Evolutionary conservation across 2,888 invertebrate species (phyloP), one percentile per base, ranked within the genome.

Genomic region (Agrotis ipsilon): DNA sequence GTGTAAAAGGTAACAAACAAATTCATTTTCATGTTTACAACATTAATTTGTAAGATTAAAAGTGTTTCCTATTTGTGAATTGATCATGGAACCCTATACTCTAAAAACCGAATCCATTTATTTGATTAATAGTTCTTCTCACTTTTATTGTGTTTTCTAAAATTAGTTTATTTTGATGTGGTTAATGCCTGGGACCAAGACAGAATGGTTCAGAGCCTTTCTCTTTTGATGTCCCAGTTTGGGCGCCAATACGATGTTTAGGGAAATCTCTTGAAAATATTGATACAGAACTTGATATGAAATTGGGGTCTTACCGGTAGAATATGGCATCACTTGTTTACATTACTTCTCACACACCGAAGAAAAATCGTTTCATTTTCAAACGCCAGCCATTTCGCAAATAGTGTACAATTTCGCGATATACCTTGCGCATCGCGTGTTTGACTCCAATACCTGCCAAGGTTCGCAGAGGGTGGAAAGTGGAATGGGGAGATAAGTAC

Each of bases 361-460:
- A 61, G 43, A 75, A 68, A 46, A 24, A 0, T 18, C 16, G 0
- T 24, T 19, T n/a, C 32, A 18, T 48, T 64, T 62, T n/a, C 27
- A 60, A 7, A 18, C 45, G 9, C 19, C 19, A 52, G 57, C 45
- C 52, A 64, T 80, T 78, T 75, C 16, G 69, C 75, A 49, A 68
- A 59, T 51, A 57, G 39, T 24, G 48, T 60, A 81, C 59, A 64
- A 62, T 78, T 81, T 59, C 43, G 69, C 72, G n/a, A 68, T 62
- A 71, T 59, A 67, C 59, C 62, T 51, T 74, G 68, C 76, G 68
- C 69, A 70, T 84, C 68, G 80, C 84, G 78, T 82, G 84, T 58
- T 75, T 27, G 19, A 14, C 63, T 68, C 55, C 67, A 74, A 81
- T 85, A 78, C 58, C 59, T 65, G 57, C 62, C 61, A 64, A 62